These are phyloP conservation scores for Nipponacmea schrenckii DNA, from an alignment of 2,888 invertebrate species.

Conservation along the genomic window DNA sequence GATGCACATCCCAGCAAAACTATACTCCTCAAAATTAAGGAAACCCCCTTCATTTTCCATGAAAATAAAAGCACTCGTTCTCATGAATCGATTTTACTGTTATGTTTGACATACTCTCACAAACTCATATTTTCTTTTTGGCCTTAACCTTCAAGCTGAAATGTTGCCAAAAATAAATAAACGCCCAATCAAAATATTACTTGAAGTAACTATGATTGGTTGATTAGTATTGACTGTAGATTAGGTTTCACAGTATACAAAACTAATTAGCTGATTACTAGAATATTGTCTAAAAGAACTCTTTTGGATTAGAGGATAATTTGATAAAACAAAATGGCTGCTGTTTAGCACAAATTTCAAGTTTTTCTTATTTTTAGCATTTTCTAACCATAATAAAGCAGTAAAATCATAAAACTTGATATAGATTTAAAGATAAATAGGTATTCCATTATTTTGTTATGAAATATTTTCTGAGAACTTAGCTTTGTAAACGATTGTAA, in stretches of 20 bases:
- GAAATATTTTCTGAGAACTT: too few relatives aligned
- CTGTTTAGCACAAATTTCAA: neutral
- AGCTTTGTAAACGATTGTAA: too few relatives aligned
- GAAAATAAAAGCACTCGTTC: conserved; percentile 17
- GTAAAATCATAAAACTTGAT: too few relatives aligned
- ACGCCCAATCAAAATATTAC: too few relatives aligned
- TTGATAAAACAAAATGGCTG: neutral
- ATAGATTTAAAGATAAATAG: too few relatives aligned
- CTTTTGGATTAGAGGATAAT: neutral
- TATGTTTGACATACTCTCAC: conserved; percentile 13
- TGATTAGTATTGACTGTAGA: too few relatives aligned
- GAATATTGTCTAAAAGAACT: neutral
- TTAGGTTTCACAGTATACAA: too few relatives aligned
- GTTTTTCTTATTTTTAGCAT: neutral
- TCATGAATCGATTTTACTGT: conserved; percentile 20
- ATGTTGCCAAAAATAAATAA: neutral
- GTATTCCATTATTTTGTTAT: too few relatives aligned
- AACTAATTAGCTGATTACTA: too few relatives aligned
- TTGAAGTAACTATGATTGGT: too few relatives aligned
- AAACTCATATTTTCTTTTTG: neutral
- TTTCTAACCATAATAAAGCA: too few relatives aligned
- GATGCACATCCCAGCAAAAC: conserved; percentile 43
- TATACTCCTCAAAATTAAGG: conserved; percentile 37
- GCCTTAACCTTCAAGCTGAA: neutral
- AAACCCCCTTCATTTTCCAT: conserved; percentile 39